phyloP scores from a whole-genome alignment of 2,888 invertebrate genomes.

The Lochmaea capreae region DNA sequence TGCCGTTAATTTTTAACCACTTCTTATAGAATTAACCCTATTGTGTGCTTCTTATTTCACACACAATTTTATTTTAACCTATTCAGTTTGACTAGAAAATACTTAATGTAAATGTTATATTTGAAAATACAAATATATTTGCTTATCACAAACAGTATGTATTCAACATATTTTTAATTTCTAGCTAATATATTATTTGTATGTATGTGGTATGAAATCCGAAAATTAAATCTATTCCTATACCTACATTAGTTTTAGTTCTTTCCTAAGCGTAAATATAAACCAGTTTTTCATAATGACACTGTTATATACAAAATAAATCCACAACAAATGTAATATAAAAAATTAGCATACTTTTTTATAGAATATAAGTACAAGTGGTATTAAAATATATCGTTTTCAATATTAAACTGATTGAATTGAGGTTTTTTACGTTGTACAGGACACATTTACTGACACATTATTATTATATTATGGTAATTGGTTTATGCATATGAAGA shows the following conservation, averaged over 20 bases:
- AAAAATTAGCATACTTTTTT: conserved; percentile 5
- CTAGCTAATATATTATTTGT: background rate
- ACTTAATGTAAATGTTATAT: background rate
- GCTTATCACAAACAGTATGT: background rate
- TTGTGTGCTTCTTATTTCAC: too few species aligned
- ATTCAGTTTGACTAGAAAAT: background rate
- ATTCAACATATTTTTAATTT: background rate
- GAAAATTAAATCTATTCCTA: background rate
- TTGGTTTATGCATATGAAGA: too few species aligned
- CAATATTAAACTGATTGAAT: background rate
- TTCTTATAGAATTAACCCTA: too few species aligned
- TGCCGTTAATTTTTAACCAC: too few species aligned
- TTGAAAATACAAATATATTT: background rate
- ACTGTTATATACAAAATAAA: background rate
- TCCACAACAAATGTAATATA: background rate
- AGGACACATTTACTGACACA: too few species aligned
- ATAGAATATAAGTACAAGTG: background rate
- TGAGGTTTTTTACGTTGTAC: too few species aligned
- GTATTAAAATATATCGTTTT: background rate
- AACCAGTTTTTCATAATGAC: background rate
- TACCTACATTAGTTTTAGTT: background rate
- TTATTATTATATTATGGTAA: too few species aligned
- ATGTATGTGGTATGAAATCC: background rate
- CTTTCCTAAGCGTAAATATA: background rate
- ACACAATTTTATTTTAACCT: background rate